A percentile compares a stretch with the other conserved stretches of the same genome.
phyloP scores from a whole-genome alignment of 2,113 vertebrate species.

The Bombycilla garrulus region DNA sequence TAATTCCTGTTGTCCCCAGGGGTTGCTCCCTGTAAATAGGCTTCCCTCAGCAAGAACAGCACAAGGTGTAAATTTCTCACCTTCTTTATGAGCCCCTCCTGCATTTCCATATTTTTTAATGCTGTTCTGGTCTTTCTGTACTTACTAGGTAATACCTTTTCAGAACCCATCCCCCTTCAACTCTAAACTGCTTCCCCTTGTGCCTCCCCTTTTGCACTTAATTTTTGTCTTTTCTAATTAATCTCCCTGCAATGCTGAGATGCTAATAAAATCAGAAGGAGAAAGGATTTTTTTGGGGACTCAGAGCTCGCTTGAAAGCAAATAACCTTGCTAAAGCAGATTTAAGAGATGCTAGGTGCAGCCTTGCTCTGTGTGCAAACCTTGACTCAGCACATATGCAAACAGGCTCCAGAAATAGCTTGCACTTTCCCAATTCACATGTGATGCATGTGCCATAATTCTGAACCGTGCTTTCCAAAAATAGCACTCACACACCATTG shows the following conservation, averaged over 20 bases:
- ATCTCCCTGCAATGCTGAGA: not conserved
- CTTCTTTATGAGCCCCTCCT: not conserved
- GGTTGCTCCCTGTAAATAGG: not conserved
- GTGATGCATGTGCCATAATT: conserved; percentile 46
- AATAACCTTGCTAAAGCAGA: not conserved
- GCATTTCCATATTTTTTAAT: not conserved
- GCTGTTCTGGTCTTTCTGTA: not conserved
- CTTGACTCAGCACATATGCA: conserved; percentile 65
- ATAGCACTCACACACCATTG: conserved; percentile 3
- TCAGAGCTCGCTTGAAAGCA: not conserved
- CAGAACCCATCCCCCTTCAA: not conserved
- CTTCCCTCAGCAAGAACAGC: not conserved
- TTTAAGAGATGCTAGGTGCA: not conserved
- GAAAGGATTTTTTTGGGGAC: not conserved
- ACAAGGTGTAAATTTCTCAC: not conserved
- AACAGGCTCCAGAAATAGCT: conserved; percentile 56
- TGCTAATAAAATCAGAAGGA: not conserved
- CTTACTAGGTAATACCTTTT: not conserved
- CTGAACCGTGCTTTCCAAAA: conserved; percentile 37
- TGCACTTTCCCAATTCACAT: conserved; percentile 42
- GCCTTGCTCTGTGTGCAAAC: conserved; percentile 1
- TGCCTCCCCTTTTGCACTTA: not conserved
- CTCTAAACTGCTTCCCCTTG: not conserved
- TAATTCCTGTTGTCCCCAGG: not conserved
- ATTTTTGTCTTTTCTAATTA: not conserved